Evolutionary conservation across 2,888 invertebrate genomes (phyloP).

Genomic region (Aspidiotus rigidus): DNA sequence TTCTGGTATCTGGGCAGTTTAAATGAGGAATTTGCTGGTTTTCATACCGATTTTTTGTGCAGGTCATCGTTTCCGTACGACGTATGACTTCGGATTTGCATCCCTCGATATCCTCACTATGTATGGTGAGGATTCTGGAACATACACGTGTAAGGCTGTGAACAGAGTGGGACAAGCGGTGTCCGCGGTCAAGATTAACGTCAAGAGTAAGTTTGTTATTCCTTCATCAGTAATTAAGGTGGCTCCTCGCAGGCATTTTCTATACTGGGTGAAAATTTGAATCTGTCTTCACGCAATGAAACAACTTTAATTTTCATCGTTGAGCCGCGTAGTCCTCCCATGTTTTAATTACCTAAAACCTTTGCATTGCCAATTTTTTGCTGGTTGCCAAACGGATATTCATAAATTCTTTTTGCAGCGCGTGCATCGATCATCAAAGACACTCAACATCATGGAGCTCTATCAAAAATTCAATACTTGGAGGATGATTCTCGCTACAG

Average conservation of each 20-base stretch:
- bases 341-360: too few species aligned
- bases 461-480: slow-evolving; percentile 84
- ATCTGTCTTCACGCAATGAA: too few species aligned
- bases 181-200: slow-evolving; percentile 68
- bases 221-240: not conserved
- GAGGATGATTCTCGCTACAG: slow-evolving; percentile 74
- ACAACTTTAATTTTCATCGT: too few species aligned
- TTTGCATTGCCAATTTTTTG: too few species aligned
- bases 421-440: slow-evolving; percentile 77
- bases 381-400: not conserved
- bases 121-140: slow-evolving; percentile 87
- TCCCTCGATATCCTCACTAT: slow-evolving; percentile 90
- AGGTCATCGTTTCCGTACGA: slow-evolving; percentile 82
- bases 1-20: not conserved
- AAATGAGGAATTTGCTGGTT: not conserved
- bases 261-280: too few species aligned
- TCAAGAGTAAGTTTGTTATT: slow-evolving; percentile 59
- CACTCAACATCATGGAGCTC: slow-evolving; percentile 83
- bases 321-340: not conserved
- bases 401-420: slow-evolving; percentile 47
- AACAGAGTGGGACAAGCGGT: slow-evolving; percentile 75
- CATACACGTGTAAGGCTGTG: slow-evolving; percentile 78
- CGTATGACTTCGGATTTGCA: slow-evolving; percentile 94
- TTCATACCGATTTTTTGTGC: slow-evolving; percentile 18
- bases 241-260: too few species aligned